Percentiles rank a stretch among this genome's conserved stretches.
phyloP scores from a whole-genome alignment of 1,140 invertebrate genomes.

The Tenebrio molitor region DNA sequence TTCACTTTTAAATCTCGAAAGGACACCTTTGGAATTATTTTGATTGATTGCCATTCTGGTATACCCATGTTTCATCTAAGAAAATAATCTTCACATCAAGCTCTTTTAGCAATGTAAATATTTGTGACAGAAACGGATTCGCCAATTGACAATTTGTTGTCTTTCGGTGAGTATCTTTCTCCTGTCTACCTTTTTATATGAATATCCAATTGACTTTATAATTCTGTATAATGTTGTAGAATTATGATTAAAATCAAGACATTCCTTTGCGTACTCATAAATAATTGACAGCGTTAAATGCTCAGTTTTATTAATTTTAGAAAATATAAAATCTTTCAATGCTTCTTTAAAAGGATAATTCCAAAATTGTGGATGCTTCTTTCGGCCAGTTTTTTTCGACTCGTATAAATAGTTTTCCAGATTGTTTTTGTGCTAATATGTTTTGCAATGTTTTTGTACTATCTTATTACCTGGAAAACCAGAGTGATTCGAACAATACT shows the following conservation, averaged over 20 bases:
- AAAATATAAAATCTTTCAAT: neutral
- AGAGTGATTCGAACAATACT: too few relatives aligned
- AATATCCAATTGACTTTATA: neutral
- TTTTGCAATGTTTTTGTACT: neutral
- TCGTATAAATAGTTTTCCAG: neutral
- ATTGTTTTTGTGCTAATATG: neutral
- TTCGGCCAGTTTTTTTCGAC: neutral
- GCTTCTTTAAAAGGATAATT: constrained; percentile 2
- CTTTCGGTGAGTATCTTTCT: neutral
- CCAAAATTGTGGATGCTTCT: neutral
- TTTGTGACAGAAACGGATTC: neutral
- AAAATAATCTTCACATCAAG: neutral
- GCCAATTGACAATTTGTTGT: neutral
- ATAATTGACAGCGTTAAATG: neutral
- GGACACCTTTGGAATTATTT: neutral
- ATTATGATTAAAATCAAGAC: neutral
- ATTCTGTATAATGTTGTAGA: neutral
- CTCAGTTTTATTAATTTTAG: neutral
- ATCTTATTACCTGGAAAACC: too few relatives aligned
- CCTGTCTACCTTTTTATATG: neutral
- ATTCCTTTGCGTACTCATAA: neutral
- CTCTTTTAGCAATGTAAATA: neutral
- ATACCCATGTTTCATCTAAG: constrained; percentile 4
- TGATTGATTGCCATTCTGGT: neutral
- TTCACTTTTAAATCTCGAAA: neutral